Conservation (phyloP, 2,797 vertebrate genomes). For the Pelobates cultripes region DNA sequence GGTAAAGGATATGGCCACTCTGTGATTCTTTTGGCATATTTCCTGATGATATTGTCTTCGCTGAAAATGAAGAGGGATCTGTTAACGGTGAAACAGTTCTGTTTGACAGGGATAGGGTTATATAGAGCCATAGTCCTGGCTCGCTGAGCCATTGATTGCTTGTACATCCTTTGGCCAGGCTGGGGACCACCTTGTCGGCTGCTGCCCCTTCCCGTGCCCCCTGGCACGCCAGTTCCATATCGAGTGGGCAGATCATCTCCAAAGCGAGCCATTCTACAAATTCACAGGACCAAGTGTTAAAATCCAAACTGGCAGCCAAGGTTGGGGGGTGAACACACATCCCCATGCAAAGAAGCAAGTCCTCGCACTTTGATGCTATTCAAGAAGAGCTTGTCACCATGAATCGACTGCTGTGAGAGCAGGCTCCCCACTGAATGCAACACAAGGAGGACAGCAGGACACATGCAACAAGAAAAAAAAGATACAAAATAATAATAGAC, state of each 20-base stretch:
- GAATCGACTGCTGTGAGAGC: slow-evolving; percentile 10
- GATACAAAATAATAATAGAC: neutral
- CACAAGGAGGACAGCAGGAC: neutral
- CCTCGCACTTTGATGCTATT: slow-evolving; percentile 43
- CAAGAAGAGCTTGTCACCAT: slow-evolving; percentile 4
- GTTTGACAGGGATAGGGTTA: slow-evolving; percentile 96
- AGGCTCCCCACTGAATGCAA: slow-evolving; percentile 28
- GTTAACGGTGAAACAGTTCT: slow-evolving; percentile 95
- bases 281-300: slow-evolving; percentile 73
- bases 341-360: slow-evolving; percentile 73
- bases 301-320: slow-evolving; percentile 76
- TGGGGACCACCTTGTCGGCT: slow-evolving; percentile 79
- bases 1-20: slow-evolving; percentile 92
- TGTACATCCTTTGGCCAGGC: slow-evolving; percentile 84
- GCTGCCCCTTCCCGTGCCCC: slow-evolving; percentile 77
- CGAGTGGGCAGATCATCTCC: slow-evolving; percentile 89
- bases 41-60: slow-evolving; percentile 96
- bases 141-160: slow-evolving; percentile 94
- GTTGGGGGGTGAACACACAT: slow-evolving; percentile 79
- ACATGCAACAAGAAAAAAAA: neutral
- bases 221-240: slow-evolving; percentile 83
- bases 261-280: slow-evolving; percentile 89
- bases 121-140: slow-evolving; percentile 97
- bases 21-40: slow-evolving; percentile 97
- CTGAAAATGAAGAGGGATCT: slow-evolving; percentile 97